Evolutionary conservation across 2,113 vertebrate genomes (phyloP), one percentile per base, ranked within the genome.

Genomic region (Chlorodrepanis virens): DNA sequence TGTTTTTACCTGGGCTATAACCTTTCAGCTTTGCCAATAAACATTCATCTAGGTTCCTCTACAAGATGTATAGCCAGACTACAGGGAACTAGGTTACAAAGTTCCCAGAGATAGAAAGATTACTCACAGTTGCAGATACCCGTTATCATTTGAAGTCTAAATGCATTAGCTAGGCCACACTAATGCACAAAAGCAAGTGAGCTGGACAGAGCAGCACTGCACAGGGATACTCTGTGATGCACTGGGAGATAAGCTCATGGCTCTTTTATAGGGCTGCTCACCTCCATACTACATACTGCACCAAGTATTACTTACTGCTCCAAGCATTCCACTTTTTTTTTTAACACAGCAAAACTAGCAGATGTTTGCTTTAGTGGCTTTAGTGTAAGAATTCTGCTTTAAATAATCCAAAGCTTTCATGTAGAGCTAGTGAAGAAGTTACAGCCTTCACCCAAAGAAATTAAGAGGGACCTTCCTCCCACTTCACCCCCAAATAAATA

Each of bases 11-110:
- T 96, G 29, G 86, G 52, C 71, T 94, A 90, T 90, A 95, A 68
- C 67, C 81, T 89, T 97, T 97, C 92, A 96, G 89, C 87, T 89
- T 96, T 97, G 95, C 89, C 93, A 96, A 79, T 79, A 91, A 93
- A 82, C 71, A 57, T 77, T 96, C 52, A 92, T 90, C 60, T 60
- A 33, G 14, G 23, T 94, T 94, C 68, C 74, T 88, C 49, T 89
- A 52, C 44, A 80, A 90, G 88, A 74, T 72, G 56, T 75, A 53
- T 50, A 95, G 95, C 77, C 91, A 79, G 60, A 67, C 68, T 63
- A 71, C 12, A 59, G 71, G 70, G 92, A 95, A 89, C 57, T 21
- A 50, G 25, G 39, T 91, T 65, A 89, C 40, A 61, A 81, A 71
- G 72, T 33, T 95, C 76, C 83, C 83, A 92, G 45, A 81, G 79